These are phyloP conservation scores for Procambarus clarkii DNA, from an alignment of 1,140 invertebrate genomes.

Conservation along the genomic window DNA sequence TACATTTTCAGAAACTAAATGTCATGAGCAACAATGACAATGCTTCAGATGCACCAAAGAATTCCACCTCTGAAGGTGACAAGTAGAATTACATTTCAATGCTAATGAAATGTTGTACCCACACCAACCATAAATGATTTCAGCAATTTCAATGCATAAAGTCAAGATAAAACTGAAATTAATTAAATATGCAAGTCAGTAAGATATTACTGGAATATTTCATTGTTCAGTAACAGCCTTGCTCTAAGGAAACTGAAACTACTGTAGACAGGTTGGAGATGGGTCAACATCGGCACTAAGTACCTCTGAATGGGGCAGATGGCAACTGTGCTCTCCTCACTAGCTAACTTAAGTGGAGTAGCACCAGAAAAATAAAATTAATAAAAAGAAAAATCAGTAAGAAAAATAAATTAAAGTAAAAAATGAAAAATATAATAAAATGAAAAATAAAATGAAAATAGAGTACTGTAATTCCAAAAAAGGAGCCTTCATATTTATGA, in stretches of 20 bases:
- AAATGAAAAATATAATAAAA: background rate
- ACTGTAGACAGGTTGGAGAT: background rate
- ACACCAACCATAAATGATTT: background rate
- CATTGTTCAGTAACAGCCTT: background rate
- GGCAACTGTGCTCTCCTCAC: slow-evolving; percentile 38
- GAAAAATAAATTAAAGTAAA: no score
- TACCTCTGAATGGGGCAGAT: slow-evolving; percentile 31
- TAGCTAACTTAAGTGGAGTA: slow-evolving; percentile 29
- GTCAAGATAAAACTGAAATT: background rate
- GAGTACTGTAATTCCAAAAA: background rate
- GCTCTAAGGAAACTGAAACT: background rate
- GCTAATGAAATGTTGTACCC: background rate
- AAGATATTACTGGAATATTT: background rate
- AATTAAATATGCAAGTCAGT: no score
- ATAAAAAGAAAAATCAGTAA: background rate
- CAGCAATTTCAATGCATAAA: background rate
- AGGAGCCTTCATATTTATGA: slow-evolving; percentile 52
- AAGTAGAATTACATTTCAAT: background rate
- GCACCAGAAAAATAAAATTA: slow-evolving; percentile 35
- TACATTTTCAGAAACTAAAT: background rate
- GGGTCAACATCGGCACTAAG: slow-evolving; percentile 8
- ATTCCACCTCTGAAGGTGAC: background rate
- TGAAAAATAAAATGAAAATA: background rate
- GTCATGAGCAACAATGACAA: slow-evolving; percentile 23
- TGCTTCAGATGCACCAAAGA: slow-evolving; percentile 5